Evolutionary conservation across 2,888 invertebrate species (phyloP), one percentile per base, ranked within the genome.

Genomic region (Mythimna loreyi): DNA sequence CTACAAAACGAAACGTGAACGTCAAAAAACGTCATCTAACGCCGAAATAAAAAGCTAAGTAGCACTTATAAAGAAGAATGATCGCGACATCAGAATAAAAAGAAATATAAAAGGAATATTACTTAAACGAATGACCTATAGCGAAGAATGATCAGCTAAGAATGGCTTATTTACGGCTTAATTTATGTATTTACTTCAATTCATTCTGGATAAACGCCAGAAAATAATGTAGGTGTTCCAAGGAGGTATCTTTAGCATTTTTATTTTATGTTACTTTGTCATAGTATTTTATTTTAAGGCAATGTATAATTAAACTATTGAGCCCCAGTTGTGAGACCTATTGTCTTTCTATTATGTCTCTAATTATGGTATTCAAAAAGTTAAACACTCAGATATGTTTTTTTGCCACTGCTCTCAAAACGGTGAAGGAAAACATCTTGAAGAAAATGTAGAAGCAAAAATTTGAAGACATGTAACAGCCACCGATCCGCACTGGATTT

Each of bases 31-130:
- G 53, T 55, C 53, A 72, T 11, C 40, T 56, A 47, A 55, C 19
- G 16, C 11, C 19, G 11, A 52, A 65, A 75, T 71, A 76, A 71
- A 75, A 65, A 40, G 47, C 23, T 49, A 61, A 69, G 43, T 76
- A 53, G 49, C 65, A 61, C 77, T 75, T 66, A 66, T 21, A 49
- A 30, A 50, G 60, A 77, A 3, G 43, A 58, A 77, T 66, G 63
- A 60, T 52, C 47, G 57, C 49, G 23, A 25, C 66, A 47, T 61
- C 56, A 19, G 43, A 49, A 76, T 76, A 60, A 76, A 52, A 75
- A 71, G 52, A 30, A 61, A 57, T 57, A 75, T 75, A 57, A 65
- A 76, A 66, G 5, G 57, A 65, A 61, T 70, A 75, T 76, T 66
- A 72, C 52, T 57, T 49, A 47, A 49, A 72, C 36, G 61, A 72